These are phyloP conservation scores for Sipha maydis DNA, from an alignment of 2,888 invertebrate species.

Conservation along the genomic window DNA sequence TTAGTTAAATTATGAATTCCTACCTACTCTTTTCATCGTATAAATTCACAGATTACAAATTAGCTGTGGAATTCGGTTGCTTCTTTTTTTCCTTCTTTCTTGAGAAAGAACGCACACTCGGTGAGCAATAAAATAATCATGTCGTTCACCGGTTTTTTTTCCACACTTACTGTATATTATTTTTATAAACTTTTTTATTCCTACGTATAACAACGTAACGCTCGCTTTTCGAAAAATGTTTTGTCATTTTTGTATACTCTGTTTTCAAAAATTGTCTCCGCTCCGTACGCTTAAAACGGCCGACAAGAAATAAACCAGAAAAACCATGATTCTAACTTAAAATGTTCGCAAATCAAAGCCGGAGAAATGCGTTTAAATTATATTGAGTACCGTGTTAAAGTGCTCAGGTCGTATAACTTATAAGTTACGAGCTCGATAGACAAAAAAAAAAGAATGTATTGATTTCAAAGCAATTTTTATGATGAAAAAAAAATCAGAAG, in stretches of 20 bases:
- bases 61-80: conserved; percentile 52
- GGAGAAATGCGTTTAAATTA: not conserved
- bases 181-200: not conserved
- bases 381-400: not conserved
- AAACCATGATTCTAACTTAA: not conserved
- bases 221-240: not conserved
- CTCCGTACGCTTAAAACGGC: not conserved
- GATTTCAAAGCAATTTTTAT: not conserved
- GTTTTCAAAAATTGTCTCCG: not conserved
- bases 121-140: not conserved
- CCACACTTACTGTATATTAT: not conserved
- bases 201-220: not conserved
- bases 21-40: not conserved
- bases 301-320: not conserved
- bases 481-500: not conserved
- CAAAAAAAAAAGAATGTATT: not conserved
- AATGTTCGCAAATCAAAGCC: not conserved
- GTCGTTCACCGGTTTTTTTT: conserved; percentile 35
- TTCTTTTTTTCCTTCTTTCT: conserved; percentile 26
- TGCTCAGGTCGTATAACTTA: not conserved
- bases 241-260: too few species aligned
- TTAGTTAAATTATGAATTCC: conserved; percentile 57
- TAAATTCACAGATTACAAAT: conserved; percentile 60
- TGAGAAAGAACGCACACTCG: not conserved
- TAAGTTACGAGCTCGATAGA: not conserved